Base-by-base conservation (phyloP, 2,888 invertebrate species). In the Glyphotaelius pellucidus region DNA sequence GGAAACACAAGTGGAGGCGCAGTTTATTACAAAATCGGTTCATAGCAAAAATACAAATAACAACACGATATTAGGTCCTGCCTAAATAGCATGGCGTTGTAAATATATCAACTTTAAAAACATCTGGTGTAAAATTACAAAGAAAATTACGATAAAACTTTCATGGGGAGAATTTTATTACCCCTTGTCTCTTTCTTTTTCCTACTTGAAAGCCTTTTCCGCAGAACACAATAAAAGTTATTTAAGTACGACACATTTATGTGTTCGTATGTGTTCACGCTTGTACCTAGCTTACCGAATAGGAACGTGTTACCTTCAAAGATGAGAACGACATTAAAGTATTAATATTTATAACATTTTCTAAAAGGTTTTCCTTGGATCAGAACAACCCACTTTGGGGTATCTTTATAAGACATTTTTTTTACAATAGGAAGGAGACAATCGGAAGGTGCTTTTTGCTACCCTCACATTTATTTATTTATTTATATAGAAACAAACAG, bases 71-170 rank as follows among this genome's bases (percentile, higher is more conserved):
- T 38, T 15, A 32, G 25, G 83, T 32, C 83, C 81, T 19, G 32
- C 32, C 7, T 32, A 83, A 47, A n/a, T n/a, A n/a, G 12, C 38
- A 35, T 15, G 35, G 35, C n/a, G 25, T 80, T 67, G 84, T 90
- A 91, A 91, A 91, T 91, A 87, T 80, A 81, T 91, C 87, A 87
- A 67, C 80, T 86, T 80, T 79, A 35, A 35, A 38, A 91, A 67
- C 91, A 91, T 91, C 91, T 91, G 91, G 52, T 79, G 90, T 67
- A 85, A 90, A 90, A 90, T 90, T 85, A 90, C 90, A 90, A 90
- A 90, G 90, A 90, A 90, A 85, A 90, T 90, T 86, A 86, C 83
- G 90, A 90, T 86, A 86, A 86, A 90, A 90, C 90, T 90, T 90
- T 90, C 85, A 79, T 38, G 38, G 30, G n/a, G 86, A 42, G 86